Conservation (phyloP, 2,113 vertebrate species). For the Podiceps cristatus region DNA sequence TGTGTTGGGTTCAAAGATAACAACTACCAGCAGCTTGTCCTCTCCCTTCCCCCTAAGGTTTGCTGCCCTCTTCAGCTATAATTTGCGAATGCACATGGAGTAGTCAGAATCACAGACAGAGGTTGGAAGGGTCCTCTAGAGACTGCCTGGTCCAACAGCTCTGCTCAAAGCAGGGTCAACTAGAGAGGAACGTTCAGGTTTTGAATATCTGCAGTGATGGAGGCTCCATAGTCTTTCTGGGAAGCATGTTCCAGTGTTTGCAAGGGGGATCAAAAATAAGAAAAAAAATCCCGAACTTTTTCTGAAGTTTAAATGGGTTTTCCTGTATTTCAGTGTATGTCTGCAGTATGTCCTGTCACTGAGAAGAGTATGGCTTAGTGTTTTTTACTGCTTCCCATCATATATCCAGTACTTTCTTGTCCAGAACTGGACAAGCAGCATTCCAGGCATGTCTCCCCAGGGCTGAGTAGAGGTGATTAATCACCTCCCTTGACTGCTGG, state of each 20-base stretch:
- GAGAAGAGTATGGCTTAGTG: not conserved
- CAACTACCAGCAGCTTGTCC: not conserved
- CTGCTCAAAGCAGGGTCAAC: not conserved
- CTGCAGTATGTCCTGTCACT: not conserved
- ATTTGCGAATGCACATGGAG: not conserved
- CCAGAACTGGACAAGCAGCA: not conserved
- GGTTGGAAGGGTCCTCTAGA: not conserved
- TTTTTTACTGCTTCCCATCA: not conserved
- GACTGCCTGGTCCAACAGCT: not conserved
- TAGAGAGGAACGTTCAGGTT: not conserved
- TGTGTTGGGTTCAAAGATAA: not conserved
- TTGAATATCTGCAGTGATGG: not conserved
- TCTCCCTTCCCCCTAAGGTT: not conserved
- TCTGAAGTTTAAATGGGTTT: not conserved
- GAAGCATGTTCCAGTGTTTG: not conserved
- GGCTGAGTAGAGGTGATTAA: not conserved
- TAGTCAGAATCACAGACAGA: not conserved
- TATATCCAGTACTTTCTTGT: not conserved
- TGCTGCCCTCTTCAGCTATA: not conserved
- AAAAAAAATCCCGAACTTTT: not conserved
- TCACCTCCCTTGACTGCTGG: not conserved
- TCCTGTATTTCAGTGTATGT: not conserved
- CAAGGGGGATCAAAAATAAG: not conserved
- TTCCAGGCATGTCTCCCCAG: not conserved
- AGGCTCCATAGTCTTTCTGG: not conserved